phyloP scores from a whole-genome alignment of 2,888 invertebrate species.

The Rotaria sp. region DNA sequence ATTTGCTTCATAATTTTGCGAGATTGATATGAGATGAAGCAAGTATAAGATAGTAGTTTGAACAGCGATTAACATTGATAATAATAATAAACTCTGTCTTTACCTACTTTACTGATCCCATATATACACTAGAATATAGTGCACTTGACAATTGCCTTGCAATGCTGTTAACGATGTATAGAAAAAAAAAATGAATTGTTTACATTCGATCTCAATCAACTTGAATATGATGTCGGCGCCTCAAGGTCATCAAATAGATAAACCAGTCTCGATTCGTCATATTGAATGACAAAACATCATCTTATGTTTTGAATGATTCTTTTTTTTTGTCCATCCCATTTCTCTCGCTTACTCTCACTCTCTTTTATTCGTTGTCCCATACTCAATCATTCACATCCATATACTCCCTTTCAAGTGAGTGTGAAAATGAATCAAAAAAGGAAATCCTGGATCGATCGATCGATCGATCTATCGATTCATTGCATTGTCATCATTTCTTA shows the following conservation, averaged over 20 bases:
- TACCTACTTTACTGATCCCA: background rate
- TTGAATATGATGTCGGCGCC: conserved; percentile 7
- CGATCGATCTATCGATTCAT: background rate
- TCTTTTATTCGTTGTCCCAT: background rate
- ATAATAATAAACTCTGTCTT: background rate
- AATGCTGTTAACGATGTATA: background rate
- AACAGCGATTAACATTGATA: conserved; percentile 3
- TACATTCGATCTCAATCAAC: background rate
- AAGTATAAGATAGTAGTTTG: background rate
- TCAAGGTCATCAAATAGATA: conserved; percentile 4
- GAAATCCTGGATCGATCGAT: background rate
- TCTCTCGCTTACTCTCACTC: background rate
- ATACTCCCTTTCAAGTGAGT: background rate
- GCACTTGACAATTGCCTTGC: background rate
- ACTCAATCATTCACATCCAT: conserved; percentile 7
- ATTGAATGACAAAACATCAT: background rate
- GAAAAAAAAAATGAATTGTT: background rate
- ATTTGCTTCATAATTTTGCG: conserved; percentile 1
- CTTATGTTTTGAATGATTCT: background rate
- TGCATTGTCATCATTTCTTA: conserved; percentile 5
- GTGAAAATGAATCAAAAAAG: conserved; percentile 2
- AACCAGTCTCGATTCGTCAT: background rate
- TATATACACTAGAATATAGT: background rate
- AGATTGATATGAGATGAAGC: background rate
- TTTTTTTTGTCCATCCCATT: background rate